These are phyloP conservation scores for Mormyrus hasselquistii DNA, from an alignment of 2,797 vertebrate genomes.

Conservation along the genomic window DNA sequence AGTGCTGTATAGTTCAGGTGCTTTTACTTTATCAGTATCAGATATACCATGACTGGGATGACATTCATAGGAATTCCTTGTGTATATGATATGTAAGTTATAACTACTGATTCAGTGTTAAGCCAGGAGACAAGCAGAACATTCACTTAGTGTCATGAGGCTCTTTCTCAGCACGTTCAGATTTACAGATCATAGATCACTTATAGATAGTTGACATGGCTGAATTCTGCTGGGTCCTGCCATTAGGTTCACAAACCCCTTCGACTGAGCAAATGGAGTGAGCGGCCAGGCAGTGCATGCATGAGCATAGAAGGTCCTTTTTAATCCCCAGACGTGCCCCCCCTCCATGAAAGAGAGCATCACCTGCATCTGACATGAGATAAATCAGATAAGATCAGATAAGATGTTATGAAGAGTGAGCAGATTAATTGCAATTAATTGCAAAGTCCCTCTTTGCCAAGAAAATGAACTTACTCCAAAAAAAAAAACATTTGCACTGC, in stretches of 20 bases:
- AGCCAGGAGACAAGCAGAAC: not conserved
- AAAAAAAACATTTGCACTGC: no score
- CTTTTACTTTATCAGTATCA: not conserved
- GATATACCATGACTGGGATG: not conserved
- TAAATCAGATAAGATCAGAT: not conserved
- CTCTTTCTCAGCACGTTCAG: not conserved
- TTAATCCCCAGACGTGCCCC: not conserved
- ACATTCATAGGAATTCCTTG: not conserved
- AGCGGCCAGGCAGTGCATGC: not conserved
- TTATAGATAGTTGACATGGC: not conserved
- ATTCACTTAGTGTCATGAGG: not conserved
- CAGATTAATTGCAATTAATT: no score
- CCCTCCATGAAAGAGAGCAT: not conserved
- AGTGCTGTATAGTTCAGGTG: not conserved
- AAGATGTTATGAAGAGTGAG: no score
- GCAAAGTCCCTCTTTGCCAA: no score
- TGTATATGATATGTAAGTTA: not conserved
- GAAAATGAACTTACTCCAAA: no score
- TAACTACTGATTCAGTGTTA: not conserved
- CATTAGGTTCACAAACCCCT: not conserved
- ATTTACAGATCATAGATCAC: not conserved
- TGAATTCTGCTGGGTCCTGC: not conserved
- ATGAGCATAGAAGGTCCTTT: not conserved
- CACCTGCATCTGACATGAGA: not conserved
- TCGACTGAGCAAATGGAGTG: not conserved